A percentile compares a stretch with the other conserved stretches of the same genome.
phyloP scores from a whole-genome alignment of 1,140 invertebrate genomes.

The Liolophura sinensis region DNA sequence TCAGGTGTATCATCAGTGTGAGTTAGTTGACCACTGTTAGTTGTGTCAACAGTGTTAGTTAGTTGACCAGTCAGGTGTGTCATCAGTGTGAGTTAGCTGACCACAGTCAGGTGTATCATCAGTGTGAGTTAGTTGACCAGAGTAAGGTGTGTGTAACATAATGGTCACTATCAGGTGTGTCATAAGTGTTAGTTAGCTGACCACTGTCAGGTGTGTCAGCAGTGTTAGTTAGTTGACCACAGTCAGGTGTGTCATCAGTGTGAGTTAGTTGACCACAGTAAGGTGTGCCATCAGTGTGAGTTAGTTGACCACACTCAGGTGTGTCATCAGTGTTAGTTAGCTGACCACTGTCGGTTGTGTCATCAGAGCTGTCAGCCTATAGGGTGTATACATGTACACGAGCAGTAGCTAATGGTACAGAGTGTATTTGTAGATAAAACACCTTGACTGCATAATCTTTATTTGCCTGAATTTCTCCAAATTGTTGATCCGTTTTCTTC shows the following conservation, averaged over 20 bases:
- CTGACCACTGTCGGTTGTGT: too few species aligned
- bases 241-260: too few species aligned
- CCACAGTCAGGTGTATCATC: slow-evolving; percentile 74
- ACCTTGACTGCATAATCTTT: background rate
- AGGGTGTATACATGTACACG: background rate
- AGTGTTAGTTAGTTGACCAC: too few species aligned
- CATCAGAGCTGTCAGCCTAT: background rate
- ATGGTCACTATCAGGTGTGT: too few species aligned
- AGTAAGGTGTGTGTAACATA: too few species aligned
- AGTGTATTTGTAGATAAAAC: background rate
- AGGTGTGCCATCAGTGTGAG: too few species aligned
- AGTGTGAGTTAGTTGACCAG: slow-evolving; percentile 63
- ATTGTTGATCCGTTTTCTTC: slow-evolving; percentile 1
- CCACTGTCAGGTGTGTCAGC: too few species aligned
- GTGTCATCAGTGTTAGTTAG: background rate
- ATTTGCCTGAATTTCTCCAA: background rate
- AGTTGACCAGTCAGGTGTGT: slow-evolving; percentile 33
- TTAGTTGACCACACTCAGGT: too few species aligned
- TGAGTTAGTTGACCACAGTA: too few species aligned
- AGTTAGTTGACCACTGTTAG: too few species aligned
- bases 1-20: too few species aligned
- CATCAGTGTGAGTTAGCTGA: slow-evolving; percentile 42
- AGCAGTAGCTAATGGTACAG: background rate
- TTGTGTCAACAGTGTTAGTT: slow-evolving; percentile 70
- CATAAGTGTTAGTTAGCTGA: too few species aligned